A percentile compares a stretch with the other conserved stretches of the same genome.
Evolutionary conservation across 2,113 vertebrate genomes (phyloP).

Genomic region (Odobenus rosmarus): DNA sequence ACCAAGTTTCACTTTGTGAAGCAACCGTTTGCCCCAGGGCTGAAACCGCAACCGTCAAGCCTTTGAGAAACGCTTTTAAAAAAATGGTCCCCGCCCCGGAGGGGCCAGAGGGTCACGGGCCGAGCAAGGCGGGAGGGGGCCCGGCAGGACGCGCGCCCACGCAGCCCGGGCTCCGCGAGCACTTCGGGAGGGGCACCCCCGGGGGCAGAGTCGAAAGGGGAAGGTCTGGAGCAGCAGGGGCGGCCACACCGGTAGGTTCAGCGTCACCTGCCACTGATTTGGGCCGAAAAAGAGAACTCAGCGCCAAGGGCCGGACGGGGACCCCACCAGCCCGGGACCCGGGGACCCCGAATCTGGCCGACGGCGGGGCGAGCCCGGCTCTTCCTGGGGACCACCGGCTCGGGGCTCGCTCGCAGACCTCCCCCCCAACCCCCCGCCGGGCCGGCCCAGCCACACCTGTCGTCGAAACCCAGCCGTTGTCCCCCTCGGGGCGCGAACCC

Average conservation of each 20-base stretch:
- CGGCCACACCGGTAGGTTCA: neutral
- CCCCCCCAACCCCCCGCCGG: neutral
- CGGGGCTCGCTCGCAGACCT: accelerated
- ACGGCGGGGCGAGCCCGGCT: neutral
- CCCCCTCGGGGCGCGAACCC: neutral
- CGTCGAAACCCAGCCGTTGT: neutral
- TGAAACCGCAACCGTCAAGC: slow-evolving; percentile 42
- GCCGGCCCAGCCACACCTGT: neutral
- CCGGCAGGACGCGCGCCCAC: neutral
- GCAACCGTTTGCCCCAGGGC: slow-evolving; percentile 47
- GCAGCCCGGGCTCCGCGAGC: neutral
- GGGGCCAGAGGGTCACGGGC: neutral
- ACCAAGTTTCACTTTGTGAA: slow-evolving; percentile 54
- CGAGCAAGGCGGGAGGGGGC: neutral
- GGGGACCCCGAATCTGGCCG: neutral
- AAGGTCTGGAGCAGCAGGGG: neutral
- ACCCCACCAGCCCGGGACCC: neutral
- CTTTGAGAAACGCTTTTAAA: neutral
- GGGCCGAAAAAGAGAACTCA: neutral
- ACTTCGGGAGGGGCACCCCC: neutral
- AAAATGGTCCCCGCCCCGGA: neutral
- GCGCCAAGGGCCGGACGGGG: neutral
- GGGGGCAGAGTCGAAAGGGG: neutral
- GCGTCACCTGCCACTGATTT: neutral
- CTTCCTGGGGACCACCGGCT: neutral